These are phyloP conservation scores for Cephus sareptanus DNA, from an alignment of 2,888 invertebrate genomes.

Conservation along the genomic window DNA sequence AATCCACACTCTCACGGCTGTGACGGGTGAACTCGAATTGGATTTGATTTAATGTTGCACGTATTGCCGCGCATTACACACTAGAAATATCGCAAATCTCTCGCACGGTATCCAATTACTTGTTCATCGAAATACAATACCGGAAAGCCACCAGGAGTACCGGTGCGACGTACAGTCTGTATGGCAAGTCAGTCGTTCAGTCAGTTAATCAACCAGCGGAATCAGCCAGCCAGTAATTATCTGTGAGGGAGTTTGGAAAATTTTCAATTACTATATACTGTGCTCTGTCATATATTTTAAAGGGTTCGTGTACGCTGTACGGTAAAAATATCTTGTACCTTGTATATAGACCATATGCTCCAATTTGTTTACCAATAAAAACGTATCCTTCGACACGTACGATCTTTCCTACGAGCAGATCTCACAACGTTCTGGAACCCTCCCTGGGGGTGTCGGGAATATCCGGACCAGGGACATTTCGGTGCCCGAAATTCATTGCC, in stretches of 20 bases:
- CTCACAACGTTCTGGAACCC: neutral
- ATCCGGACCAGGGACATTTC: neutral
- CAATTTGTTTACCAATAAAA: neutral
- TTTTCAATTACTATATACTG: neutral
- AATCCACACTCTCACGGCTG: neutral
- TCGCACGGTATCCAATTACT: slow-evolving; percentile 53
- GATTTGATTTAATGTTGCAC: slow-evolving; percentile 64
- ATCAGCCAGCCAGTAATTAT: neutral
- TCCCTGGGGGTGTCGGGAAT: neutral
- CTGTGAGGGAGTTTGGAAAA: too few relatives aligned
- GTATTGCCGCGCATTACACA: slow-evolving; percentile 61
- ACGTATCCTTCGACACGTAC: neutral
- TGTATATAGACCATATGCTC: neutral
- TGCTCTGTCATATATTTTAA: neutral
- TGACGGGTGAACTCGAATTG: slow-evolving; percentile 56
- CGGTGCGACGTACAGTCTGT: neutral
- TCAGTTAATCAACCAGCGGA: neutral
- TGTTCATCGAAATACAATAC: slow-evolving; percentile 45
- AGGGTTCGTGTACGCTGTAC: neutral
- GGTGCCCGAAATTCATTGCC: slow-evolving; percentile 5
- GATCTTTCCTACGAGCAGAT: neutral
- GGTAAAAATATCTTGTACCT: neutral
- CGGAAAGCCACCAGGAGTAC: slow-evolving; percentile 23
- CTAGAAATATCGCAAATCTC: slow-evolving; percentile 62
- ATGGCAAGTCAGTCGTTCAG: neutral